phyloP scores from a whole-genome alignment of 2,888 invertebrate species.

The Villa cingulata region DNA sequence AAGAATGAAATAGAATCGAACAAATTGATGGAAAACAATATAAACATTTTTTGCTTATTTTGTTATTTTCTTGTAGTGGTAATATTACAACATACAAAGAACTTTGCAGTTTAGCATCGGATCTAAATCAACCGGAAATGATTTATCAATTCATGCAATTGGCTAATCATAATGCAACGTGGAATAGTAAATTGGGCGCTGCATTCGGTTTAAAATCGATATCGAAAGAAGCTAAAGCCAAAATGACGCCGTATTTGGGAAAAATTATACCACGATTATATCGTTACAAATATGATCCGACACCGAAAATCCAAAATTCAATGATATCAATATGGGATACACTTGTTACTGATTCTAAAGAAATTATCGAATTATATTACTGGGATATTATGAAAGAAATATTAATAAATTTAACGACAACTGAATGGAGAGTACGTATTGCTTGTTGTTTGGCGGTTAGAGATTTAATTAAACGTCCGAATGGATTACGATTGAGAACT shows the following conservation, averaged over 20 bases:
- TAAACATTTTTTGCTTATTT: neutral
- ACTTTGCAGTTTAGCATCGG: slow-evolving; percentile 82
- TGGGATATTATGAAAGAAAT: slow-evolving; percentile 54
- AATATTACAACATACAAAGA: slow-evolving; percentile 89
- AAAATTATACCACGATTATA: slow-evolving; percentile 79
- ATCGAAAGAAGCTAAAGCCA: slow-evolving; percentile 68
- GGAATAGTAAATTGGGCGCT: slow-evolving; percentile 85
- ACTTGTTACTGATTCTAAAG: slow-evolving; percentile 71
- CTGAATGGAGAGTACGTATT: slow-evolving; percentile 80
- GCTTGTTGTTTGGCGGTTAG: slow-evolving; percentile 80
- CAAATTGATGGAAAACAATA: neutral
- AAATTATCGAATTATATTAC: slow-evolving; percentile 48
- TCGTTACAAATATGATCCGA: slow-evolving; percentile 77
- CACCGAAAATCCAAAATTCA: slow-evolving; percentile 78
- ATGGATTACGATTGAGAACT: slow-evolving; percentile 29
- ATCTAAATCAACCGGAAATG: slow-evolving; percentile 87
- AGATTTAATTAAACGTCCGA: slow-evolving; percentile 60
- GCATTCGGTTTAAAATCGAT: slow-evolving; percentile 86
- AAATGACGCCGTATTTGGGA: slow-evolving; percentile 66
- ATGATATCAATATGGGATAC: slow-evolving; percentile 93
- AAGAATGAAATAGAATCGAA: slow-evolving; percentile 18
- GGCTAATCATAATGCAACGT: slow-evolving; percentile 85
- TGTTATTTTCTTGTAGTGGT: slow-evolving; percentile 44
- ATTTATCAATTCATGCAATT: slow-evolving; percentile 93
- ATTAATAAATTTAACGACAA: slow-evolving; percentile 63